Percentiles rank a stretch among this genome's conserved stretches.
These are phyloP conservation scores for Drosophila subpulchrella DNA, from an alignment of 1,140 invertebrate species.

Conservation along the genomic window DNA sequence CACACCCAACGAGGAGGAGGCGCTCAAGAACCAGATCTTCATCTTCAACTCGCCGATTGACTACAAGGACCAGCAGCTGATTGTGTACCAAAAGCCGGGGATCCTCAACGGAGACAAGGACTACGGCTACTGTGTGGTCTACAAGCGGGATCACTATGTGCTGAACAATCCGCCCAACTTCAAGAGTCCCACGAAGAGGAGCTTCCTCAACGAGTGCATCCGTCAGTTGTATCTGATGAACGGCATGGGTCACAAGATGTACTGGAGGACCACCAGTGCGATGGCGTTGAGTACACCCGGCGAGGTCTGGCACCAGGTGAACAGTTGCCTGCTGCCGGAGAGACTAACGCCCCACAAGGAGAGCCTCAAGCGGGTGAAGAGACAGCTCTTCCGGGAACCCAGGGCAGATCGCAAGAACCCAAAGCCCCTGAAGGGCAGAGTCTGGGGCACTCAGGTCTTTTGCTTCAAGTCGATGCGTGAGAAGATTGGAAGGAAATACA, in stretches of 20 bases:
- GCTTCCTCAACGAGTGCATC: conserved; percentile 71
- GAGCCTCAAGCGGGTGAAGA: conserved; percentile 58
- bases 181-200: conserved; percentile 53
- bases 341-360: not conserved
- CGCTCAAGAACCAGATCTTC: conserved; percentile 40
- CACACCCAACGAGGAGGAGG: conserved; percentile 21
- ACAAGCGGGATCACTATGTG: conserved; percentile 62
- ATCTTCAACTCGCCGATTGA: conserved; percentile 64
- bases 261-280: conserved; percentile 36
- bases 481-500: conserved; percentile 35
- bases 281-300: conserved; percentile 14
- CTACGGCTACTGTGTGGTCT: conserved; percentile 64
- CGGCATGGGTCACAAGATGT: conserved; percentile 39
- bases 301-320: conserved; percentile 58
- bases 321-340: conserved; percentile 54
- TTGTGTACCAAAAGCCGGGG: conserved; percentile 48
- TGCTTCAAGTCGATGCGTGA: conserved; percentile 48
- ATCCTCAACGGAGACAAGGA: conserved; percentile 8
- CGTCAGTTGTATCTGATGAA: conserved; percentile 64
- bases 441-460: conserved; percentile 44
- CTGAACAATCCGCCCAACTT: conserved; percentile 64
- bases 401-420: conserved; percentile 28
- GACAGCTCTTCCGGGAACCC: conserved; percentile 59
- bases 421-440: conserved; percentile 24
- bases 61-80: conserved; percentile 51